Conservation (phyloP, 2,797 vertebrate species). For the Neostethus bicornis region DNA sequence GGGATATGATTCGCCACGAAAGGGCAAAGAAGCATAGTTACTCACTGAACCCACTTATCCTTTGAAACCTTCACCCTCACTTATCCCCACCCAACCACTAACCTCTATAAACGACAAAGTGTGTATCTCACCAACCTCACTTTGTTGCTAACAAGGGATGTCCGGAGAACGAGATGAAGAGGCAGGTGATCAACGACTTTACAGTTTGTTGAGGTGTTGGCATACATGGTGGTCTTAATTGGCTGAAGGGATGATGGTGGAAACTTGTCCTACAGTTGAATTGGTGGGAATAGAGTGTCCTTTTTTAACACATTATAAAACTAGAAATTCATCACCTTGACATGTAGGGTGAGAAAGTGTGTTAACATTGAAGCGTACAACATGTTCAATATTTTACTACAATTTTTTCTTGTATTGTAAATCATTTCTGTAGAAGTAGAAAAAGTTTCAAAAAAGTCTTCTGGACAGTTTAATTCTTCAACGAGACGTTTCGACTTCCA, state of each 20-base stretch:
- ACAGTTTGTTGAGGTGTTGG: constrained; percentile 56
- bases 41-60: constrained; percentile 59
- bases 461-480: no score
- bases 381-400: neutral
- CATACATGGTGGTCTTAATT: constrained; percentile 50
- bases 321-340: constrained; percentile 63
- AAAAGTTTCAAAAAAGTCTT: neutral
- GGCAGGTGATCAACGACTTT: constrained; percentile 39
- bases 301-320: constrained; percentile 42
- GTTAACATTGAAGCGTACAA: constrained; percentile 46
- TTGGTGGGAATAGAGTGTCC: constrained; percentile 31
- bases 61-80: constrained; percentile 31
- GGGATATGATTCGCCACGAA: constrained; percentile 69
- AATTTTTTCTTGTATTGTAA: constrained; percentile 6
- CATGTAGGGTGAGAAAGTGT: constrained; percentile 35
- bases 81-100: constrained; percentile 16
- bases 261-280: constrained; percentile 42
- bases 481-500: no score
- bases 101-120: constrained; percentile 29
- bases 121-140: constrained; percentile 4
- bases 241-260: constrained; percentile 42
- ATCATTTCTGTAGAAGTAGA: constrained; percentile 7
- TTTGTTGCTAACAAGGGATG: constrained; percentile 4
- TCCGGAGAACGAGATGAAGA: constrained; percentile 20
- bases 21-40: constrained; percentile 63